phyloP scores from a whole-genome alignment of 2,797 vertebrate species.

The Petrocephalus schoutedeni region DNA sequence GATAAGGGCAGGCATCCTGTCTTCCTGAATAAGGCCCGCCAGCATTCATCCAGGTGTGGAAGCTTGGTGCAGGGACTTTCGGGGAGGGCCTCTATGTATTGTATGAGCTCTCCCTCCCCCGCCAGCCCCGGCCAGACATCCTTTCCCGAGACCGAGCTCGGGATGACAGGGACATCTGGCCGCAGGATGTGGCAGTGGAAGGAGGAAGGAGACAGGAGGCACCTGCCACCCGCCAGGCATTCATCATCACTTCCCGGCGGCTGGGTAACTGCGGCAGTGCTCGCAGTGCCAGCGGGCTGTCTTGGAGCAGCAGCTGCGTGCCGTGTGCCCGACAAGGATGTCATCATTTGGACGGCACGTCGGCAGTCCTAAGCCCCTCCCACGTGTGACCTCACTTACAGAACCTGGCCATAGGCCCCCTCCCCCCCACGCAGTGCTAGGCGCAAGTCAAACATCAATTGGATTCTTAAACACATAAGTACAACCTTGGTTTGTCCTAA shows the following conservation, averaged over 20 bases:
- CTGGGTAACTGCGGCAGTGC: not conserved
- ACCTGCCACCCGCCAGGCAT: slow-evolving; percentile 34
- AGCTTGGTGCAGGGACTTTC: too few relatives aligned
- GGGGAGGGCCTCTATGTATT: not conserved
- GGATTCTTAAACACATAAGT: not conserved
- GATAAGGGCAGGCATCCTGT: not conserved
- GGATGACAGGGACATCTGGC: slow-evolving; percentile 31
- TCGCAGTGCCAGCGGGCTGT: not conserved
- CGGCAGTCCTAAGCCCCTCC: slow-evolving; percentile 13
- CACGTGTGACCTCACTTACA: not conserved
- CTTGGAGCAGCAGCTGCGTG: not conserved
- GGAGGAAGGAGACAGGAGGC: slow-evolving; percentile 39
- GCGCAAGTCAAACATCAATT: not conserved
- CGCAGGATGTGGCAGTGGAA: slow-evolving; percentile 41
- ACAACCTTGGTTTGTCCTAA: not conserved
- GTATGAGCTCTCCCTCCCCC: not conserved
- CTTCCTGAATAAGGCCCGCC: not conserved
- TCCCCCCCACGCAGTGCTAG: not conserved
- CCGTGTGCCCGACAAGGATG: slow-evolving; percentile 18
- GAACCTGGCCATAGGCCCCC: not conserved
- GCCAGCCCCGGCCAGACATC: not conserved
- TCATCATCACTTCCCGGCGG: slow-evolving; percentile 39
- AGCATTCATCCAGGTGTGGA: not conserved
- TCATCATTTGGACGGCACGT: slow-evolving; percentile 21
- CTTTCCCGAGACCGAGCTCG: slow-evolving; percentile 21